phyloP scores from a whole-genome alignment of 1,140 invertebrate genomes.

The Eupristina koningsbergeri region DNA sequence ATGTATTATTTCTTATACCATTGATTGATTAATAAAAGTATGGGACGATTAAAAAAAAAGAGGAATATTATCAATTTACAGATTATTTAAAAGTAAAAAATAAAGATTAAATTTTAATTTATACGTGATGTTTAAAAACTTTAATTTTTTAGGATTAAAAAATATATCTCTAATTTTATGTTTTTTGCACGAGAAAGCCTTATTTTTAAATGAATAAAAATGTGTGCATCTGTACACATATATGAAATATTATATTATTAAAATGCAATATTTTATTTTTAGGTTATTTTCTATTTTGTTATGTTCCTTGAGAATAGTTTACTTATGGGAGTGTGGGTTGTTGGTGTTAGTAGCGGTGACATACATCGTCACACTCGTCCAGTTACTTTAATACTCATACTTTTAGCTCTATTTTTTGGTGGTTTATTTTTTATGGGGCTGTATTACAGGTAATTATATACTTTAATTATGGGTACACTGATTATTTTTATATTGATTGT shows the following conservation, averaged over 20 bases:
- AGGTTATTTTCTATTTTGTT: constrained; percentile 90
- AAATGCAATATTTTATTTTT: constrained; percentile 19
- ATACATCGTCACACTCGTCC: constrained; percentile 65
- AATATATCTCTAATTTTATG: no score
- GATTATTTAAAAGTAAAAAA: no score
- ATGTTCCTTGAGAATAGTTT: constrained; percentile 92
- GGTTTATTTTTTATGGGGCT: constrained; percentile 89
- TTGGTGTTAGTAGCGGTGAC: constrained; percentile 70
- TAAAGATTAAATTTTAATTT: no score
- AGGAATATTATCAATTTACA: no score
- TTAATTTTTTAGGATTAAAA: no score
- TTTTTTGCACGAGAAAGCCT: no score
- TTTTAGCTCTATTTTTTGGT: constrained; percentile 77
- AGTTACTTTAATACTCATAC: constrained; percentile 75
- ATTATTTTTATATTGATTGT: not conserved
- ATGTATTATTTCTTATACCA: no score
- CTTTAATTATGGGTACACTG: not conserved
- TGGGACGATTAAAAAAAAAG: no score
- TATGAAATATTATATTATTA: not conserved
- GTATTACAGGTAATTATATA: constrained; percentile 80
- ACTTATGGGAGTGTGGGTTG: constrained; percentile 82
- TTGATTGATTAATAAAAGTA: no score
- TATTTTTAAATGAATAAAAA: no score
- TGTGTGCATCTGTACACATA: no score
- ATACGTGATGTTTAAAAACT: no score